phyloP scores from a whole-genome alignment of 2,797 vertebrate species.

The Helostoma temminkii region DNA sequence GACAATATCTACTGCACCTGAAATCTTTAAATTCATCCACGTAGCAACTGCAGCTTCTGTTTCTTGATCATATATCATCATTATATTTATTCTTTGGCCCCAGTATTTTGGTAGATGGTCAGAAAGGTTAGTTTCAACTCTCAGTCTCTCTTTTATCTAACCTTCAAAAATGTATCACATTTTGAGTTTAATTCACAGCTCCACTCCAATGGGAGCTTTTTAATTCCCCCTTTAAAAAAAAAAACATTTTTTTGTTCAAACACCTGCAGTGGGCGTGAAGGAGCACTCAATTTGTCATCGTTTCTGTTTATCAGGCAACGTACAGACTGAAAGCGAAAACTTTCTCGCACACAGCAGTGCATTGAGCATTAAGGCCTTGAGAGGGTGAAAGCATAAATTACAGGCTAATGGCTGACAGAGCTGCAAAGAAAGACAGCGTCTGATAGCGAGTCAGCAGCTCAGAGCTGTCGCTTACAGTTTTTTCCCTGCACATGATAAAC shows the following conservation, averaged over 20 bases:
- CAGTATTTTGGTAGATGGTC: slow-evolving; percentile 16
- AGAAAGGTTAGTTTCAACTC: slow-evolving; percentile 31
- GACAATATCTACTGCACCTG: slow-evolving; percentile 24
- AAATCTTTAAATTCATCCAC: slow-evolving; percentile 23
- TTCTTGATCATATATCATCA: slow-evolving; percentile 12
- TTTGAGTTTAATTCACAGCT: slow-evolving; percentile 62
- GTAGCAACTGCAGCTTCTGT: slow-evolving; percentile 25
- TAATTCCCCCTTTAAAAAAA: neutral
- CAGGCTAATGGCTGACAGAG: slow-evolving; percentile 64
- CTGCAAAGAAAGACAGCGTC: slow-evolving; percentile 49
- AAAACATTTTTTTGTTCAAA: slow-evolving; percentile 52
- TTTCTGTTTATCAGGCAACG: slow-evolving; percentile 69
- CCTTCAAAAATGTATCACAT: slow-evolving; percentile 44
- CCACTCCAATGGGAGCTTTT: slow-evolving; percentile 27
- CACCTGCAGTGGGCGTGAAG: slow-evolving; percentile 71
- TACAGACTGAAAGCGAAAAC: slow-evolving; percentile 63
- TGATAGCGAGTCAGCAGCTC: slow-evolving; percentile 64
- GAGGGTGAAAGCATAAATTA: slow-evolving; percentile 74
- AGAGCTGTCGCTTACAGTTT: slow-evolving; percentile 39
- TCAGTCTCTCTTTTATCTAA: neutral
- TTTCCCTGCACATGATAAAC: slow-evolving; percentile 67
- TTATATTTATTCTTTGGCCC: slow-evolving; percentile 6
- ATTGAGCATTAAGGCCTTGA: slow-evolving; percentile 49
- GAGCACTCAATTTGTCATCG: slow-evolving; percentile 51
- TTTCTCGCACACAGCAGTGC: slow-evolving; percentile 38